Evolutionary conservation across 2,113 vertebrate genomes (phyloP), one percentile per base, ranked within the genome.

Genomic region (Cacatua alba): DNA sequence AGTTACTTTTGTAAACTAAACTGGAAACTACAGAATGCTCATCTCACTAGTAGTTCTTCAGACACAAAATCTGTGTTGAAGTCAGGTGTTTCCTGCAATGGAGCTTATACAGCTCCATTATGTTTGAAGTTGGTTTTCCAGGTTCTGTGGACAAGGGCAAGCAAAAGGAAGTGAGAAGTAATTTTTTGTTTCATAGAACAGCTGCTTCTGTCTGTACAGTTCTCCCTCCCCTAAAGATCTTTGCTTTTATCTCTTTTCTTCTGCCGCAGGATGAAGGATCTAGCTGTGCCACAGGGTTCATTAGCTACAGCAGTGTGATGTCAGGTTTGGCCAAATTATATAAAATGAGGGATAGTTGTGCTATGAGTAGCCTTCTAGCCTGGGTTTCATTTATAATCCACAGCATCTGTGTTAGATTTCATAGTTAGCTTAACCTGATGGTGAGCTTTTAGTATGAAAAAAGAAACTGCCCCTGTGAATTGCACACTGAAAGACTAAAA

Each of bases 121-220:
- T 69, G 33, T 74, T 91, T 72, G 69, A 57, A 59, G 68, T 67
- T 81, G 72, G 76, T 33, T 93, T 92, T 76, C 28, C 51, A 80
- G 53, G 23, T 62, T 96, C 64, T 72, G 43, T 85, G 41, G 72
- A 91, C 71, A 92, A 64, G 41, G 55, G 44, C 60, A 79, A 72
- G 52, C 37, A 75, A 83, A 92, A 92, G 95, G 92, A 96, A 96
- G 92, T 86, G 48, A 96, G 74, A 91, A 80, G 85, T 94, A 74
- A 70, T 79, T 92, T 95, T 91, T 92, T 94, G 67, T 94, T 94
- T 85, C 63, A 31, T 24, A 62, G 37, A 94, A 86, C 76, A 93
- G 90, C 92, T 96, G 84, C 86, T 96, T 84, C 86, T 92, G 79
- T 86, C 92, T 90, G 82, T 64, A 28, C 23, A 43, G 14, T 89